Evolutionary conservation across 2,797 vertebrate genomes (phyloP).

Genomic region (Chloroceryle inda): DNA sequence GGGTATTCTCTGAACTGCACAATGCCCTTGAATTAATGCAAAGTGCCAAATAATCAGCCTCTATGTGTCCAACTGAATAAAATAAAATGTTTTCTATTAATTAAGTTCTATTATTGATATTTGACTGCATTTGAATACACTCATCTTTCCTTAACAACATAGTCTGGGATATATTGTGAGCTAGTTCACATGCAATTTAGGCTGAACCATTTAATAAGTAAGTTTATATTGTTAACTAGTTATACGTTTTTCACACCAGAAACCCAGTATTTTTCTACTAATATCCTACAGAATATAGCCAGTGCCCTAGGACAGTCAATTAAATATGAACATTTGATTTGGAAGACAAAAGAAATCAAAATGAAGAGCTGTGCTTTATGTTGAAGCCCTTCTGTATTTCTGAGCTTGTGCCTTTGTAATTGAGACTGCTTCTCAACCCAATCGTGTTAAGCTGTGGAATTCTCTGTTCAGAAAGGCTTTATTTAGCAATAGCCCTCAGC

Average conservation of each 20-base stretch:
- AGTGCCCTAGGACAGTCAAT: neutral
- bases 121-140: neutral
- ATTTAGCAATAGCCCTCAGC: slow-evolving; percentile 16
- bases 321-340: neutral
- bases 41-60: neutral
- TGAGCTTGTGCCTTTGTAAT: neutral
- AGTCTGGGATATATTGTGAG: neutral
- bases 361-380: neutral
- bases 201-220: neutral
- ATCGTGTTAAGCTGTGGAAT: slow-evolving; percentile 47
- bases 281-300: neutral
- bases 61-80: neutral
- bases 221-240: neutral
- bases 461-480: slow-evolving; percentile 12
- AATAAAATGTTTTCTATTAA: neutral
- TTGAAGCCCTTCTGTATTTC: neutral
- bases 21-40: neutral
- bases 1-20: no score
- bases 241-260: neutral
- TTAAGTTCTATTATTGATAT: neutral
- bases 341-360: neutral
- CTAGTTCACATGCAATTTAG: neutral
- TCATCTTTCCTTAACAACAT: neutral
- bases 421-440: slow-evolving; percentile 2
- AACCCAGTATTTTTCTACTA: neutral